A percentile compares a stretch with the other conserved stretches of the same genome.
Evolutionary conservation across 2,888 invertebrate genomes (phyloP).

Genomic region (Leucophora obtusa): DNA sequence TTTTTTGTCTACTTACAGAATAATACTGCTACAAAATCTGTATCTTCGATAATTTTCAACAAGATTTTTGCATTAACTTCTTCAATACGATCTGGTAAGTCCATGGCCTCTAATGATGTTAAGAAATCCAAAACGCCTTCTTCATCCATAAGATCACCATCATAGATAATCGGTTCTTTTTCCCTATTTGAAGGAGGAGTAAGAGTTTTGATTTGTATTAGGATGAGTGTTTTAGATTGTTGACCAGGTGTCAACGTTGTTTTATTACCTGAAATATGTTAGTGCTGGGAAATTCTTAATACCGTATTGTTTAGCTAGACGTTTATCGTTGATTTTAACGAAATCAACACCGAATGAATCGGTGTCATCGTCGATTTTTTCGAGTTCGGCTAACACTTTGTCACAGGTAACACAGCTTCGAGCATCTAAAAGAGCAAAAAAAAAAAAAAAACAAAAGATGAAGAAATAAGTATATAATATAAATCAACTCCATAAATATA

Average conservation of each 20-base stretch:
- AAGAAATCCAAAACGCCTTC: constrained; percentile 95
- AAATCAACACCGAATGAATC: constrained; percentile 96
- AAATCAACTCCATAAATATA: too few species aligned
- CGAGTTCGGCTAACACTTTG: constrained; percentile 92
- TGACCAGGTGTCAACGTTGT: neutral
- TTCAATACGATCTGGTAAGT: constrained; percentile 95
- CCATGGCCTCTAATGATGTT: constrained; percentile 96
- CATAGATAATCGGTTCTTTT: constrained; percentile 97
- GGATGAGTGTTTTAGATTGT: neutral
- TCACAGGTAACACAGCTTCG: constrained; percentile 95
- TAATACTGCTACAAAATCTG: constrained; percentile 93
- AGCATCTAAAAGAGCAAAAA: constrained; percentile 87
- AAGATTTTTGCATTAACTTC: constrained; percentile 95
- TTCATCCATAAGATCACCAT: constrained; percentile 97
- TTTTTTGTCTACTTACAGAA: constrained; percentile 88
- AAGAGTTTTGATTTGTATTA: too few species aligned
- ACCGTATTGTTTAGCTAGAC: constrained; percentile 97
- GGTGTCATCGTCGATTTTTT: constrained; percentile 97
- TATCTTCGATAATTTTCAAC: constrained; percentile 93
- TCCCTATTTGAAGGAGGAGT: constrained; percentile 81
- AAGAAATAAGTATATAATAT: too few species aligned
- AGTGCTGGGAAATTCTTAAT: constrained; percentile 97
- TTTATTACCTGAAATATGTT: constrained; percentile 87
- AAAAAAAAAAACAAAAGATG: too few species aligned
- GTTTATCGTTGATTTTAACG: constrained; percentile 97